Evolutionary conservation across 1,140 invertebrate genomes (phyloP).

Genomic region (Drosophila fuyamai): DNA sequence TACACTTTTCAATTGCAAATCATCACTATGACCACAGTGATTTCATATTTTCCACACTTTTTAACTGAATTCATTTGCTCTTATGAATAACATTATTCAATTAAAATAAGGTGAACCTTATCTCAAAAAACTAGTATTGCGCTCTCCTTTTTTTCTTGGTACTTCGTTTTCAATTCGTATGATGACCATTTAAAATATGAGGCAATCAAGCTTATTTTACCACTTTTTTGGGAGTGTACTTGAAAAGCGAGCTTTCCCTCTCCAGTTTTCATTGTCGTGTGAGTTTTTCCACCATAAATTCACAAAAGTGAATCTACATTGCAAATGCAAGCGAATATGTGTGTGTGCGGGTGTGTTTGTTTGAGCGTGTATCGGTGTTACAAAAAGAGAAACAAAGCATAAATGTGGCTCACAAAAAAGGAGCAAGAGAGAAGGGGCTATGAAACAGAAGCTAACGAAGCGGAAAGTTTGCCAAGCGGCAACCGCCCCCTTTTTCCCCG

Average conservation of each 20-base stretch:
- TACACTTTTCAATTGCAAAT: too few relatives aligned
- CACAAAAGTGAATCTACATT: constrained; percentile 79
- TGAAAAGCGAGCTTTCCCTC: constrained; percentile 5
- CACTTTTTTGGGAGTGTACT: constrained; percentile 24
- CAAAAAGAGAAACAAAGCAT: constrained; percentile 71
- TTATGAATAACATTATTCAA: too few relatives aligned
- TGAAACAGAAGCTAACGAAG: constrained; percentile 75
- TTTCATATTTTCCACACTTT: too few relatives aligned
- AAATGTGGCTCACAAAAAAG: constrained; percentile 67
- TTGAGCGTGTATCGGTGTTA: constrained; percentile 16
- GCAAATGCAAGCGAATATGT: constrained; percentile 67
- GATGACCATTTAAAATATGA: background rate
- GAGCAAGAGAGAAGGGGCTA: constrained; percentile 19
- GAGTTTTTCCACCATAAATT: constrained; percentile 74
- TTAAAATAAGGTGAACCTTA: too few relatives aligned
- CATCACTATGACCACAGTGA: too few relatives aligned
- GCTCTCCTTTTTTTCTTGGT: too few relatives aligned
- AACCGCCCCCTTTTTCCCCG: constrained; percentile 33
- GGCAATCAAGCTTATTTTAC: constrained; percentile 6
- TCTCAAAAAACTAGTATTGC: too few relatives aligned
- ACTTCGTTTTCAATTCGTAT: too few relatives aligned
- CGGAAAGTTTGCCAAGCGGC: constrained; percentile 74
- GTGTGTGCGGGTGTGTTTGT: constrained; percentile 10
- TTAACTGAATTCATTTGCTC: too few relatives aligned
- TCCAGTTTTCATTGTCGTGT: constrained; percentile 45